Conservation (phyloP, 1,140 invertebrate genomes). For the Drosophila littoralis region DNA sequence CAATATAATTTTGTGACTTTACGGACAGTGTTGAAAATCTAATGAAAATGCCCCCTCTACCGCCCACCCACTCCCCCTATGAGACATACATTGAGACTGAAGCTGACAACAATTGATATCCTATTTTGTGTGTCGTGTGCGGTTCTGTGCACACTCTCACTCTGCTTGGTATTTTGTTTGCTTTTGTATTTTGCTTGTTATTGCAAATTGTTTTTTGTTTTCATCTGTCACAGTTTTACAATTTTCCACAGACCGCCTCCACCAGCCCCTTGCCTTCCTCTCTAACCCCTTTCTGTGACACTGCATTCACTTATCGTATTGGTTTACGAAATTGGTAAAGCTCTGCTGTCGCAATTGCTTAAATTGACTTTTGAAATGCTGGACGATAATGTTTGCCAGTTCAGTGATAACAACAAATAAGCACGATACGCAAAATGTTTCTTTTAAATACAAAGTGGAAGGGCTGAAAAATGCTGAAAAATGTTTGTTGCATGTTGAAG, state of each 20-base stretch:
- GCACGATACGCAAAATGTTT: background rate
- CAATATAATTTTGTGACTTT: slow-evolving; percentile 82
- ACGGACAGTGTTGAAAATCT: slow-evolving; percentile 62
- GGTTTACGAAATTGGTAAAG: slow-evolving; percentile 75
- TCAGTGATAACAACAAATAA: slow-evolving; percentile 22
- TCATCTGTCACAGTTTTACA: slow-evolving; percentile 50
- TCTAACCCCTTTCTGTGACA: slow-evolving; percentile 8
- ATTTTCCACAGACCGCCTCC: background rate
- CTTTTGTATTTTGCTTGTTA: slow-evolving; percentile 59
- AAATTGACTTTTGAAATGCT: slow-evolving; percentile 70
- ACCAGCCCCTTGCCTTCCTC: background rate
- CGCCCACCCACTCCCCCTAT: background rate
- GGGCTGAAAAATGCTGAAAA: background rate
- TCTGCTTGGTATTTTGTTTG: slow-evolving; percentile 54
- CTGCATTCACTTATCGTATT: slow-evolving; percentile 58
- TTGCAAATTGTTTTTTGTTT: slow-evolving; percentile 73
- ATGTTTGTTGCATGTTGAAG: background rate
- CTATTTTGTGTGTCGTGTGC: slow-evolving; percentile 65
- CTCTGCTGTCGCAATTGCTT: slow-evolving; percentile 67
- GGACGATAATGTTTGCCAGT: slow-evolving; percentile 44
- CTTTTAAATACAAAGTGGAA: background rate
- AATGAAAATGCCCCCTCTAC: slow-evolving; percentile 60
- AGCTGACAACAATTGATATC: slow-evolving; percentile 49
- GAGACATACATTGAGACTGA: background rate
- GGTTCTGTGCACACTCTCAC: slow-evolving; percentile 36